Base-by-base conservation (phyloP, 2,113 vertebrate species). In the Lophura nycthemera region DNA sequence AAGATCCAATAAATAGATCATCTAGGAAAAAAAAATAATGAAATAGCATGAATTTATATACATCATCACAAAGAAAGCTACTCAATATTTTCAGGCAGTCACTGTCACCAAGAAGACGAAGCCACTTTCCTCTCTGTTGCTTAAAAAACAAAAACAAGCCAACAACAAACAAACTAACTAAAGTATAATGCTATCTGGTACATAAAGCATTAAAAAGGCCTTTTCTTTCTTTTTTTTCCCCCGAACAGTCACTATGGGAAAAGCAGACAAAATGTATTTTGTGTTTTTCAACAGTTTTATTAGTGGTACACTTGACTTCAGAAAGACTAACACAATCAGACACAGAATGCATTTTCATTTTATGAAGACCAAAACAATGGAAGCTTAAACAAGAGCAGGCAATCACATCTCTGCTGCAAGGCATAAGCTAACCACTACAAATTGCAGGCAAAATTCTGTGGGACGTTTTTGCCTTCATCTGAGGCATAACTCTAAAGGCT, bases 351-450 rank as follows among this genome's bases (percentile, higher is more conserved):
- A 14, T 36, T 40, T 89, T 86, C 90, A 42, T 94, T 94, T 94
- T 88, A 92, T 61, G 75, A 91, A 80, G 50, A 63, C 18, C 52
- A 70, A 92, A 95, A 70, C 84, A 92, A 95, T 4, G 7, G 42
- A 85, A 82, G 47, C 48, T 82, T 93, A 66, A 83, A 86, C 36
- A 91, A 94, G 73, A 93, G 80, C 38, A 75, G 64, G 45, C 75
- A 86, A 90, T 86, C 67, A 29, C 47, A 65, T 76, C 32, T 95
- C 61, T 89, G 81, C 81, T 95, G 43, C 76, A 83, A 66, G 90
- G 84, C 90, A 92, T 57, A 77, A 89, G 52, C 52, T 94, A 94
- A 90, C 73, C 61, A n/a, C 69, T 64, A 85, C 42, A 85, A 74
- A 92, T 91, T 0, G 1, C 42, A 78, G 30, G 32, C 65, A 95